These are phyloP conservation scores for Donacobius atricapilla DNA, from an alignment of 2,113 vertebrate species.

Conservation along the genomic window DNA sequence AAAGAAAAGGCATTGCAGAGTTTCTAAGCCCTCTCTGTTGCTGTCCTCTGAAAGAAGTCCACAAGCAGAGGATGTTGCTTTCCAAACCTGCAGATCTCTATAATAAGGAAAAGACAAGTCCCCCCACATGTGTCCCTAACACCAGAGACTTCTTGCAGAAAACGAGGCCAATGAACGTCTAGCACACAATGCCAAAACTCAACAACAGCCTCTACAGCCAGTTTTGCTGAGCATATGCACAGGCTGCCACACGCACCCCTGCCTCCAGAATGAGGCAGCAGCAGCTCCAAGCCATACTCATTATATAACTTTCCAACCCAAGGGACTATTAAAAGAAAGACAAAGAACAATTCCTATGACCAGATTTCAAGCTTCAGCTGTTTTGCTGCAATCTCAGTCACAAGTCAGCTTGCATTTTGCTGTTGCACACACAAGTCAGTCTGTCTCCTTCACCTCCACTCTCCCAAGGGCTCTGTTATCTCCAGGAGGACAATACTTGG, in stretches of 20 bases:
- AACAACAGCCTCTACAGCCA: neutral
- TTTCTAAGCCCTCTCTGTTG: neutral
- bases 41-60: neutral
- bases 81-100: neutral
- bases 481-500: neutral
- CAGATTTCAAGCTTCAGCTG: slow-evolving; percentile 27
- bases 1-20: neutral
- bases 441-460: neutral
- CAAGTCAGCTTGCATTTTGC: neutral
- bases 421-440: neutral
- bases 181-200: neutral
- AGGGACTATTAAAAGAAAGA: neutral
- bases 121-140: neutral
- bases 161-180: neutral
- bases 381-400: neutral
- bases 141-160: neutral
- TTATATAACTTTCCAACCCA: neutral
- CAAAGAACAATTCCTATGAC: neutral
- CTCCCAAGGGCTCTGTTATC: neutral
- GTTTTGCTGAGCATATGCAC: neutral
- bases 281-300: neutral
- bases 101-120: neutral
- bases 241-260: neutral
- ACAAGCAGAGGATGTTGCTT: neutral
- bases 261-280: neutral